Evolutionary conservation across 2,113 vertebrate genomes (phyloP).

Genomic region (Entelurus aequoreus): DNA sequence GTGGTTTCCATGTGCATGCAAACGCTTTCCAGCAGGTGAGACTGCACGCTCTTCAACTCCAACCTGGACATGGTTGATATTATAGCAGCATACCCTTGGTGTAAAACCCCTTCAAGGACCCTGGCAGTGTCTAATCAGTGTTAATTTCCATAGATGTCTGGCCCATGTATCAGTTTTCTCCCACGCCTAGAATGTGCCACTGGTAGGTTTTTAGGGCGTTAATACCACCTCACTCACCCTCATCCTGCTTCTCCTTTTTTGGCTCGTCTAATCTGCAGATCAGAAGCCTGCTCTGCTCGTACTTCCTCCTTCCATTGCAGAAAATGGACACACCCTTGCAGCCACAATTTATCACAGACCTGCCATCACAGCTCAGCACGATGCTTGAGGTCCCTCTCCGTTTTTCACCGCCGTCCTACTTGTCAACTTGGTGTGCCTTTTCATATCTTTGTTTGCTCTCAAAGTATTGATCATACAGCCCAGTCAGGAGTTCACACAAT

Average conservation of each 20-base stretch:
- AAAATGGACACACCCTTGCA: slow-evolving; percentile 56
- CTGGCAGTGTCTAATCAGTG: not conserved
- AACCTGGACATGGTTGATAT: not conserved
- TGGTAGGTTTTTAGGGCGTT: not conserved
- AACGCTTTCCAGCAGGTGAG: slow-evolving; percentile 2
- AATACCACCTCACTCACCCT: slow-evolving; percentile 46
- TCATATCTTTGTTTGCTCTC: not conserved
- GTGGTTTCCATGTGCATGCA: slow-evolving; percentile 4
- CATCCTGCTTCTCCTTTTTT: slow-evolving; percentile 28
- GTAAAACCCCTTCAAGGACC: too few species aligned
- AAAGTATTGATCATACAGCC: not conserved
- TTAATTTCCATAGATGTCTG: not conserved
- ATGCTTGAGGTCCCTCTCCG: not conserved
- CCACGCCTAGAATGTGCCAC: not conserved
- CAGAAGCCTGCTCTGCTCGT: slow-evolving; percentile 25
- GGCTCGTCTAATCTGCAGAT: slow-evolving; percentile 55
- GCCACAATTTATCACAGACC: slow-evolving; percentile 53
- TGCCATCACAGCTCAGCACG: slow-evolving; percentile 20
- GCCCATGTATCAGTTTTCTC: not conserved
- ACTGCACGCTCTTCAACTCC: not conserved
- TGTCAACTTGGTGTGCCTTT: not conserved
- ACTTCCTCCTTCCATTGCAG: slow-evolving; percentile 54
- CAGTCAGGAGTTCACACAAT: too few species aligned
- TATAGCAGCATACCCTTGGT: not conserved
- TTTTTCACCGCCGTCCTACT: not conserved